Percentiles rank a stretch among this genome's conserved stretches.
These are phyloP conservation scores for Scaptomyza graminum DNA, from an alignment of 1,140 invertebrate genomes.

Conservation along the genomic window DNA sequence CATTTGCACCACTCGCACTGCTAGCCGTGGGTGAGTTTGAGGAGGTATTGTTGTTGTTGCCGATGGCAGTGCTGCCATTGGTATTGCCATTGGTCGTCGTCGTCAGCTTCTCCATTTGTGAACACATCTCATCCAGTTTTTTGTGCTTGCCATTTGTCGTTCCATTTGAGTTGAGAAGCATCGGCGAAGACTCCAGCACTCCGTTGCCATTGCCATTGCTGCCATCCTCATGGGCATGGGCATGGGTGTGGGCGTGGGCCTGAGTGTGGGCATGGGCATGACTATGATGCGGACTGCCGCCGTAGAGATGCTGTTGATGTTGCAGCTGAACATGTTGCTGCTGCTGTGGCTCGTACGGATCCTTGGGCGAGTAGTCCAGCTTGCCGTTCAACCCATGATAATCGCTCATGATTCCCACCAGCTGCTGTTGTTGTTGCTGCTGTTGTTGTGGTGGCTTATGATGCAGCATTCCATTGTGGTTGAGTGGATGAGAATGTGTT, in stretches of 20 bases:
- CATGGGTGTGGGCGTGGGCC: slow-evolving; percentile 20
- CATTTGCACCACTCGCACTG: slow-evolving; percentile 20
- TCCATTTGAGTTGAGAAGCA: slow-evolving; percentile 46
- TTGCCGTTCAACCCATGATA: slow-evolving; percentile 76
- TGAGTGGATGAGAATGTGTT: slow-evolving; percentile 24
- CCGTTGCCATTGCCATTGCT: slow-evolving; percentile 34
- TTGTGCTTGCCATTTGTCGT: slow-evolving; percentile 60
- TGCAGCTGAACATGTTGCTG: slow-evolving; percentile 59
- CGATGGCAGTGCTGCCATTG: slow-evolving; percentile 8
- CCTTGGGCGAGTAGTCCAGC: slow-evolving; percentile 77
- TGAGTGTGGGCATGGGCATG: slow-evolving; percentile 20
- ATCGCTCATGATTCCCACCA: slow-evolving; percentile 66
- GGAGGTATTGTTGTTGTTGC: slow-evolving; percentile 6
- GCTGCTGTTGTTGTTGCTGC: slow-evolving; percentile 68
- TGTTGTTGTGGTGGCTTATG: slow-evolving; percentile 53
- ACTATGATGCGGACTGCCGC: slow-evolving; percentile 68
- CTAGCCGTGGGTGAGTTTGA: slow-evolving; percentile 1
- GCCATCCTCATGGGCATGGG: slow-evolving; percentile 48
- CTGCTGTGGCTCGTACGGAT: slow-evolving; percentile 70
- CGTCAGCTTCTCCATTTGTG: slow-evolving; percentile 51
- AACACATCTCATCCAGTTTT: slow-evolving; percentile 71
- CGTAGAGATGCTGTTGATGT: slow-evolving; percentile 65
- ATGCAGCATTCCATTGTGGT: slow-evolving; percentile 69
- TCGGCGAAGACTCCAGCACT: slow-evolving; percentile 48
- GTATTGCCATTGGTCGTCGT: slow-evolving; percentile 46